phyloP scores from a whole-genome alignment of 1,140 invertebrate species.

The Zaprionus capensis region DNA sequence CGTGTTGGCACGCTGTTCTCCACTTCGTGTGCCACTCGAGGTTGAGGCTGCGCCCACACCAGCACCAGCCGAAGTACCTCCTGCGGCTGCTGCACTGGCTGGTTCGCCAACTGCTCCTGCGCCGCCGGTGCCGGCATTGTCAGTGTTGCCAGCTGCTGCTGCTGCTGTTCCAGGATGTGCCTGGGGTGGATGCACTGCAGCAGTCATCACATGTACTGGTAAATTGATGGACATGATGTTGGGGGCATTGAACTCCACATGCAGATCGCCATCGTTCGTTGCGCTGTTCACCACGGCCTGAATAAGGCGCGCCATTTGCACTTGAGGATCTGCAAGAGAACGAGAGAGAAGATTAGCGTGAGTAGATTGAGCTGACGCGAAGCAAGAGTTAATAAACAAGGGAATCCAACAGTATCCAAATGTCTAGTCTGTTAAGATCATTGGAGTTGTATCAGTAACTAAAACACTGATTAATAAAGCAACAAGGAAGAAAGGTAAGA shows the following conservation, averaged over 20 bases:
- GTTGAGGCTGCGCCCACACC: slow-evolving; percentile 61
- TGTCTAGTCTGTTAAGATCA: slow-evolving; percentile 9
- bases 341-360: neutral
- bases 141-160: slow-evolving; percentile 34
- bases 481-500: neutral
- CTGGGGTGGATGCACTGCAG: slow-evolving; percentile 63
- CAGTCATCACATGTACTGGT: slow-evolving; percentile 80
- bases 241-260: slow-evolving; percentile 76
- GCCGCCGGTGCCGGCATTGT: neutral
- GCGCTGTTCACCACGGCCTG: slow-evolving; percentile 85
- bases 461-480: neutral
- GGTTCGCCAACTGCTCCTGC: slow-evolving; percentile 20
- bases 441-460: neutral
- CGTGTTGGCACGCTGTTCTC: slow-evolving; percentile 87
- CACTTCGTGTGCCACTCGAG: slow-evolving; percentile 55
- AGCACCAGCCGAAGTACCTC: neutral
- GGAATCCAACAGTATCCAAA: neutral
- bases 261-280: slow-evolving; percentile 64
- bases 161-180: slow-evolving; percentile 7
- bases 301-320: slow-evolving; percentile 85
- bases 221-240: slow-evolving; percentile 80
- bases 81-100: slow-evolving; percentile 25
- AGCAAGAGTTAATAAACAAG: neutral
- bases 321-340: slow-evolving; percentile 67
- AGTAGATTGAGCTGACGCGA: neutral